Evolutionary conservation across 2,888 invertebrate genomes (phyloP), one percentile per base, ranked within the genome.

Genomic region (Eristalinus sepulchralis): DNA sequence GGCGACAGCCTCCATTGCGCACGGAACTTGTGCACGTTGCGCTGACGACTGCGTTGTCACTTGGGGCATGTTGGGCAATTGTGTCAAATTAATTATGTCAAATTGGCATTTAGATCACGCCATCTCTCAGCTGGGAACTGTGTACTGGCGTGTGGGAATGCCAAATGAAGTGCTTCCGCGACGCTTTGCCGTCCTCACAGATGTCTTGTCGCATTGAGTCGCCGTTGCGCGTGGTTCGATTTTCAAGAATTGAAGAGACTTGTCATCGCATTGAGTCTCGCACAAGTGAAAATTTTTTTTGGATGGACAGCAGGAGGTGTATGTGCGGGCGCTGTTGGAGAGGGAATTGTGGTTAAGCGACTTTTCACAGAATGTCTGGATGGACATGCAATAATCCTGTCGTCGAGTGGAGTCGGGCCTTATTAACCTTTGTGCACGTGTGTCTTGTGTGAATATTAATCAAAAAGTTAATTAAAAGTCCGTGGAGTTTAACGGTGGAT

Each of bases 61-160:
- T 55, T 13, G 34, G 1, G 10, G n/a, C 31, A 8, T 5, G 55
- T 68, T 68, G 68, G 68, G 77, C 55, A 77, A 77, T 77, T 77
- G 60, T 68, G 77, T 67, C 62, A 66, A 67, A 59, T 76, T 76
- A 67, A 76, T 76, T 76, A 76, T 33, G 47, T 36, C 64, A 64
- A 73, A 64, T 34, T 64, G 73, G 31, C 64, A 75, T 75, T 75
- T 66, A 59, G 57, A 59, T 39, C 59, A 59, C 31, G 59, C 20
- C 75, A 66, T 66, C 27, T 36, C 9, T 20, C 20, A 5, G 63
- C 1, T 13, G 57, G 10, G 24, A 57, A 22, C 1, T 20, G 4
- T 57, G 20, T 9, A 24, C 57, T 11, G 22, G 22, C 24, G 57
- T 57, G 22, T 57, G 47, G 17, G 17, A 57, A 57, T 57, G 57